phyloP scores from a whole-genome alignment of 2,888 invertebrate genomes.

The Marronus borbonicus region DNA sequence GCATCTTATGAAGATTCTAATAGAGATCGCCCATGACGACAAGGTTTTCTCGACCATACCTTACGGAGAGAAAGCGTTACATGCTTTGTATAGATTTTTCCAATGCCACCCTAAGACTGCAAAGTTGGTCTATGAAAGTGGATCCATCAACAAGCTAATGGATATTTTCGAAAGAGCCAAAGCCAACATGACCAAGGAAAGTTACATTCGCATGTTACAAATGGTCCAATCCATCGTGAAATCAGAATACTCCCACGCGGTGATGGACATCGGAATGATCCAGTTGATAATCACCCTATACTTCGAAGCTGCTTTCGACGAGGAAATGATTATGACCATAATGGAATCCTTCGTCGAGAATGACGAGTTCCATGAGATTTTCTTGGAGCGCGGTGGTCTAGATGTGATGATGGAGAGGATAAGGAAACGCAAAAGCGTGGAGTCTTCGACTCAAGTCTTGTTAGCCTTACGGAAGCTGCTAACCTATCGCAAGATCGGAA shows the following conservation, averaged over 20 bases:
- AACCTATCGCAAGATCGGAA: background rate
- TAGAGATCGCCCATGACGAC: slow-evolving; percentile 58
- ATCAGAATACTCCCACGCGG: slow-evolving; percentile 12
- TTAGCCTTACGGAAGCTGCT: slow-evolving; percentile 13
- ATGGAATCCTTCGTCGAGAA: slow-evolving; percentile 31
- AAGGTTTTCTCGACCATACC: slow-evolving; percentile 53
- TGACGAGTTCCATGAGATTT: slow-evolving; percentile 24
- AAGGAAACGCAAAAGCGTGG: slow-evolving; percentile 7
- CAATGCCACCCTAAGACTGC: slow-evolving; percentile 59
- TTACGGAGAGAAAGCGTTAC: slow-evolving; percentile 60
- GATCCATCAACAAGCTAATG: slow-evolving; percentile 3
- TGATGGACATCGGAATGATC: slow-evolving; percentile 19
- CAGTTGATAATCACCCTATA: slow-evolving; percentile 21
- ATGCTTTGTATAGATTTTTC: slow-evolving; percentile 60
- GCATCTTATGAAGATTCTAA: slow-evolving; percentile 58
- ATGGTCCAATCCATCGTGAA: slow-evolving; percentile 44
- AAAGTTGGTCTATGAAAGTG: slow-evolving; percentile 55
- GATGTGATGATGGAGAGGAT: slow-evolving; percentile 21
- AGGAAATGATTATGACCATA: background rate
- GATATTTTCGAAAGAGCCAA: slow-evolving; percentile 22
- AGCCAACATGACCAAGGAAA: background rate
- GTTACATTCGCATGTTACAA: background rate
- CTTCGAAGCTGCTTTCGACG: background rate
- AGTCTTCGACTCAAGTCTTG: slow-evolving; percentile 19
- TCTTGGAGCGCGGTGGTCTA: slow-evolving; percentile 9